These are phyloP conservation scores for Tinea semifulvella DNA, from an alignment of 2,888 invertebrate species.

Conservation along the genomic window DNA sequence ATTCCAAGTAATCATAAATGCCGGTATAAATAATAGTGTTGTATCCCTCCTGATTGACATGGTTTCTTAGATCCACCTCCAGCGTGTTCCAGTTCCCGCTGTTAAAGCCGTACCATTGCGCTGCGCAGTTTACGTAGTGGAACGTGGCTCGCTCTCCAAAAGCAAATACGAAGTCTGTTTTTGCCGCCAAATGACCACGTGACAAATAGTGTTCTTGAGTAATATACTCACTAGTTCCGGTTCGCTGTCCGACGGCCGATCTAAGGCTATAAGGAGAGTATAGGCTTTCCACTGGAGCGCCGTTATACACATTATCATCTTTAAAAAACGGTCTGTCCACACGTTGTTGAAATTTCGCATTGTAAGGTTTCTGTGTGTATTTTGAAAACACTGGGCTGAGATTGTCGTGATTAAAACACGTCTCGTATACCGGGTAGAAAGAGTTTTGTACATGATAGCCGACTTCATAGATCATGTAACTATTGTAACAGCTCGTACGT, in stretches of 20 bases:
- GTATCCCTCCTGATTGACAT: conserved; percentile 36
- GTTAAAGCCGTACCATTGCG: conserved; percentile 74
- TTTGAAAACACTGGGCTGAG: conserved; percentile 42
- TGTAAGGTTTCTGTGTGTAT: conserved; percentile 50
- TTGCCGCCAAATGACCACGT: conserved; percentile 72
- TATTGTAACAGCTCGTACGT: conserved; percentile 37
- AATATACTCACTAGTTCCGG: conserved; percentile 43
- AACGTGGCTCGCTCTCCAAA: conserved; percentile 70
- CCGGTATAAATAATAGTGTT: conserved; percentile 68
- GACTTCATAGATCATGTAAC: conserved; percentile 39
- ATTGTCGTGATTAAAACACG: conserved; percentile 41
- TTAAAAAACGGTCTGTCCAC: conserved; percentile 45
- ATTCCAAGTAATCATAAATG: conserved; percentile 62
- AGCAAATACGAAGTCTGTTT: conserved; percentile 70
- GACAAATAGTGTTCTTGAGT: conserved; percentile 48
- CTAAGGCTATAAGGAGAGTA: conserved; percentile 38
- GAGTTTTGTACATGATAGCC: conserved; percentile 36
- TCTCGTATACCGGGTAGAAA: conserved; percentile 46
- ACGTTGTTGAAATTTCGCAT: conserved; percentile 43
- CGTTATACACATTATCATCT: conserved; percentile 32
- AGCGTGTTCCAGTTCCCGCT: conserved; percentile 68
- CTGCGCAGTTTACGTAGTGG: conserved; percentile 72
- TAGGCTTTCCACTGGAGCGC: conserved; percentile 34
- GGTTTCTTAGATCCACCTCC: conserved; percentile 52
- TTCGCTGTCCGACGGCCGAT: conserved; percentile 30